Evolutionary conservation across 2,113 vertebrate genomes (phyloP), one percentile per base, ranked within the genome.

Genomic region (Ariopsis seemanni): DNA sequence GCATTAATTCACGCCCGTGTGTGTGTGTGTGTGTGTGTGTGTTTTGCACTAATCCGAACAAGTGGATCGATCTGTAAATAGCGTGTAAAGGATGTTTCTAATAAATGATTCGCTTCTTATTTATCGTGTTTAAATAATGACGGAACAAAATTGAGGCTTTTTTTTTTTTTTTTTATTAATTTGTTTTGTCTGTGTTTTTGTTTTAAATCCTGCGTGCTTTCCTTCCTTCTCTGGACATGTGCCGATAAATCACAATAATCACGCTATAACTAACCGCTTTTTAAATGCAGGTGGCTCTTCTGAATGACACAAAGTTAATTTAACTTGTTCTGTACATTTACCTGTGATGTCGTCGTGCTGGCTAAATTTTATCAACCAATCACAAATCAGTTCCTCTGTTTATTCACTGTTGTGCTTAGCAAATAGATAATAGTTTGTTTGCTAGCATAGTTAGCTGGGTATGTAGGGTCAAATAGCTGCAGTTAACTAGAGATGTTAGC

Each of bases 81-180:
- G 65, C 81, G 10, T 83, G 62, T 89, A 86, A 86, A 86, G 60
- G 11, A 67, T 83, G 82, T 67, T 83, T 83, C 20, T 67, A 67
- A 52, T 52, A 83, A 65, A 52, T 4, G 2, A 58, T 18, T 22
- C 2, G 10, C 30, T 63, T 82, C 42, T 50, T 83, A 67, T 83
- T 83, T 83, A 65, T 83, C 60, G 0, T 34, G 25, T 79, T 27
- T 55, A 4, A 27, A 79, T 55, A 79, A 55, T 8, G 25, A 55
- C 11, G 75, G 75, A 79, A 55, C 25, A 25, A 6, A 53, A 7
- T 15, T 0, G 75, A 53, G 42, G 42, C 42, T 42, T 42, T 42
- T 42, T 42, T 4, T 42, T 42, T 42, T 42, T 42, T 34, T 34
- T 34, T 34, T 34, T 34, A 42, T 42, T 42, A 42, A 42, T 42